Evolutionary conservation across 2,797 vertebrate genomes (phyloP), one percentile per base, ranked within the genome.

Genomic region (Sebastes jordani): DNA sequence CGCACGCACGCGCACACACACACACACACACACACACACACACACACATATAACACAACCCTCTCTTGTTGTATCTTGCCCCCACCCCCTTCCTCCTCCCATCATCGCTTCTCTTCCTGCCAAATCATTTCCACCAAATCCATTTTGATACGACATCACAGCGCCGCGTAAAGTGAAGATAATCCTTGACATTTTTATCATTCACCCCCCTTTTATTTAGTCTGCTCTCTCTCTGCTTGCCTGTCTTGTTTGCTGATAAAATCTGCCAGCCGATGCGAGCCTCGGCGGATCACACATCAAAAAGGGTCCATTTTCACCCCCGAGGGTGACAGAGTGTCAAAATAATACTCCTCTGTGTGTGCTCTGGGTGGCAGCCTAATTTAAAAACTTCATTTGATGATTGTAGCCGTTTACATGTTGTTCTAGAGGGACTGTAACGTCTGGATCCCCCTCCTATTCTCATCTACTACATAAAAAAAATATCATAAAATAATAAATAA

Each of bases 241-340:
- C 90, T 94, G 93, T 94, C 84, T 89, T 88, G 90, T 93, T 95
- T 91, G 80, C 94, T 88, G 93, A 95, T 92, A 93, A 90, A 74
- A 96, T 95, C 95, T 96, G 90, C 78, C 94, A 92, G 91, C 92
- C 82, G 62, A 81, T 92, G 89, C 66, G 7, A 64, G 91, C 92
- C 91, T 74, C 77, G 90, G 92, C 73, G 90, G 93, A 94, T 95
- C 90, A 34, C 88, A 95, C 95, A 96, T 96, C 95, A 96, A 95
- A 95, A 96, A 93, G 91, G 91, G 14, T 1, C 67, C 79, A 46
- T 77, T 88, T 71, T 68, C 55, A 8, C 69, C 86, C 89, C 92
- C 30, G 73, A 82, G 91, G 94, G 88, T 81, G 92, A 86, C 56
- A 30, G 71, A 84, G 87, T 94, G 96, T 96, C 95, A 95, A 86